Base-by-base conservation (phyloP, 2,888 invertebrate genomes). In the Schizotus pectinicornis region DNA sequence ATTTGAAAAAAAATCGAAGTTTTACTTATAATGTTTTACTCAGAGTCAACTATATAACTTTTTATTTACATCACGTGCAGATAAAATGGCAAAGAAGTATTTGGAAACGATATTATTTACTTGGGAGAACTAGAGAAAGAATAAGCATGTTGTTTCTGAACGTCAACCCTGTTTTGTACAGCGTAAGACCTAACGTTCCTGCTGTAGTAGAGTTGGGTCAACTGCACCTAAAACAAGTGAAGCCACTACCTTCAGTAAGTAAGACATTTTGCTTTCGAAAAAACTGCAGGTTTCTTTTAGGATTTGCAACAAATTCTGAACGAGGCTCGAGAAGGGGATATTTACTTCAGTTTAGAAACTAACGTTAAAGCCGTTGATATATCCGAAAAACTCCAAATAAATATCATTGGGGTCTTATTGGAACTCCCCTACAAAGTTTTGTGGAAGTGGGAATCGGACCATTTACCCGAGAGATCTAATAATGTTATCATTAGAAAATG, bases 261-360 rank as follows among this genome's bases (percentile, higher is more conserved):
- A 11, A 49, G 13, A 2, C 12, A 49, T n/a, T 41, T 33, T 49
- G 8, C 8, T 11, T 46, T 12, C n/a, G 6, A 39, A 6, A 13
- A 13, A 6, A 39, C 5, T 39, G 5, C 22, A 22, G 3, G 5
- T 30, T 31, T 32, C 7, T 42, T 53, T n/a, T 32, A 76, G 75
- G 74, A 76, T 53, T 56, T 76, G 14, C 51, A 76, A 58, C 13
- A 62, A 30, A 68, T 71, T 56, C 46, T 77, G 50, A 73, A 77
- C 55, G 57, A 67, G 1, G 70, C 74, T 6, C 62, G 54, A 7
- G 60, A 76, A 38, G 78, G 78, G 3, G 74, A 71, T 1, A 60
- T 77, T 3, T 72, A 74, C 50, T 75, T 77, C 51, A 74, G 77
- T 56, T 67, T 80, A 50, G 80, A 80, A 1, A 74, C 79, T 0